Evolutionary conservation across 2,888 invertebrate species (phyloP), one percentile per base, ranked within the genome.

Genomic region (Euphydryas editha): DNA sequence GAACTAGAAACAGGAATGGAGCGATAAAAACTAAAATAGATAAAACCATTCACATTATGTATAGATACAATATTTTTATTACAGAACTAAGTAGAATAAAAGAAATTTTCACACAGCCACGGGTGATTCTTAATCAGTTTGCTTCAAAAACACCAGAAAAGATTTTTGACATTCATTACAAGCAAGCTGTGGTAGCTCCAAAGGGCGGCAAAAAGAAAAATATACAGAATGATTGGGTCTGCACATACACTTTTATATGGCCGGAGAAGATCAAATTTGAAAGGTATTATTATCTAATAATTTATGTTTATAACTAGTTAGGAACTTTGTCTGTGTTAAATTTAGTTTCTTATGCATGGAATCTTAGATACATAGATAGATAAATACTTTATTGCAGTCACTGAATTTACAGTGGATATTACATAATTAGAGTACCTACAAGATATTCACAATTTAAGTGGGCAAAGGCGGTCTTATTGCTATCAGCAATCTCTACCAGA

Each of bases 181-280:
- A 87, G 70, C 80, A 93, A 60, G 77, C 76, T 42, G 78, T 83
- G 0, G 74, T 78, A 0, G 72, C 82, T 0, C 83, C 83, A 0
- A 84, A 83, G 57, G 84, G 85, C 0, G 73, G 71, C 0, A 81
- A 80, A 36, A 93, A 90, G 68, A 92, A 87, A 72, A 62, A 73
- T 0, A 59, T 75, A 1, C 81, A 82, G 17, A 73, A 70, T 65
- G 84, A 82, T 11, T 95, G 95, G 95, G 83, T 77, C 0, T 94
- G 94, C 71, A 92, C 84, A 15, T 94, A 94, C 67, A 75, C 82
- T 0, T 82, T 95, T 69, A 78, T 84, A 42, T 95, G 95, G 95
- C 95, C 95, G 0, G 90, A 92, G 73, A 83, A 90, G 59, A 82
- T 83, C 10, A 90, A 91, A 72, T 94, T 95, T 85, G 87, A 92